These are phyloP conservation scores for Coecobrya sp. DNA, from an alignment of 2,888 invertebrate species.

Conservation along the genomic window DNA sequence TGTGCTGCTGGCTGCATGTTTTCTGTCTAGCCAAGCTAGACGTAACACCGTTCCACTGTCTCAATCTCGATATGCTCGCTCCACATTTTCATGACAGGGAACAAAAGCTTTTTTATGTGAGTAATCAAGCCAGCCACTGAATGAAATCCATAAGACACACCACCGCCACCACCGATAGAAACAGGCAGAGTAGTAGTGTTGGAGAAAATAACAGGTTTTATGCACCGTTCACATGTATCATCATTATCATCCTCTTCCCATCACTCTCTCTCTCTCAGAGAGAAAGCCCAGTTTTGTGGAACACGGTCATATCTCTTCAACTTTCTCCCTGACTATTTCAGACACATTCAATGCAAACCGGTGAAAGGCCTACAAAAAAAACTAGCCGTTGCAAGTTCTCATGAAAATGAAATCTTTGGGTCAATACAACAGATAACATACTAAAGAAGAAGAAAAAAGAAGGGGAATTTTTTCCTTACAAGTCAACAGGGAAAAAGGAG, in stretches of 20 bases:
- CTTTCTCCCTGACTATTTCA: neutral
- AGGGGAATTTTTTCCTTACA: neutral
- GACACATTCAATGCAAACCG: neutral
- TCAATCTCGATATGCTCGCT: neutral
- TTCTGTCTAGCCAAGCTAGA: neutral
- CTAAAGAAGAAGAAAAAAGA: neutral
- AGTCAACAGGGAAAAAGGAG: neutral
- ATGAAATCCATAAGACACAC: slow-evolving; percentile 69
- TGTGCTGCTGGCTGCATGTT: too few species aligned
- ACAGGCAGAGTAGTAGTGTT: neutral
- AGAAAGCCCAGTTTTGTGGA: neutral
- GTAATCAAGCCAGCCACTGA: slow-evolving; percentile 71
- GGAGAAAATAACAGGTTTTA: slow-evolving; percentile 51
- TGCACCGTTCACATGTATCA: slow-evolving; percentile 20
- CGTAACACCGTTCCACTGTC: neutral
- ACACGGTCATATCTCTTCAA: neutral
- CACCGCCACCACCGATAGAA: slow-evolving; percentile 63
- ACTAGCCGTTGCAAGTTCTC: neutral
- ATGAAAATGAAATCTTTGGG: slow-evolving; percentile 43
- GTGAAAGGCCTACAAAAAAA: neutral
- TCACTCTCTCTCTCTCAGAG: neutral
- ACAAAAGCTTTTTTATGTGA: slow-evolving; percentile 65
- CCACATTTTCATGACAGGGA: slow-evolving; percentile 14
- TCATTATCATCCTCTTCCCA: neutral
- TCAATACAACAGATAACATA: slow-evolving; percentile 15